Base-by-base conservation (phyloP, 1,140 invertebrate species). In the Charaxes varanes region DNA sequence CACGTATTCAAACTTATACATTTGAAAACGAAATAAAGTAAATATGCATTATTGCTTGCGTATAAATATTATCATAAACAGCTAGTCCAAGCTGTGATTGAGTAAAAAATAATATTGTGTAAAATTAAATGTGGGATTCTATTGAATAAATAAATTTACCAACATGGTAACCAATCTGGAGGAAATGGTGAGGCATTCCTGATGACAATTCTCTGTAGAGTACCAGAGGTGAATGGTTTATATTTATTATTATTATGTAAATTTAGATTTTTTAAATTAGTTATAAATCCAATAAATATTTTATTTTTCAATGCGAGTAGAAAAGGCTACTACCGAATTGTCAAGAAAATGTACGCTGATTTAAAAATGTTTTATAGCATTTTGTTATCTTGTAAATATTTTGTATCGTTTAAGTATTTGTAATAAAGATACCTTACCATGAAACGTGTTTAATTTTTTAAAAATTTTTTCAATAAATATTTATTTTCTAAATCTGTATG, bases 351-450 rank as follows among this genome's bases (percentile, higher is more conserved):
- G 24, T 51, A 38, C 35, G 45, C 38, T 24, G 33, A 40, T n/a
- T 37, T 17, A 47, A 28, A 43, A 53, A 42, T 8, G 41, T 55
- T 66, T 66, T 69, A 49, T 74, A 47, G 56, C 53, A 44, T 69
- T 58, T 69, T 72, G 66, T 72, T 72, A 69, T 62, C 28, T 57
- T 77, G 72, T 73, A 73, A 61, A 74, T 68, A 70, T 57, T 64
- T 57, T 64, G 63, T 69, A 63, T 62, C 54, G 22, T 59, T 59
- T 58, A 62, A 67, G 46, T 64, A 65, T 66, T 76, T 71, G 53
- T 66, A 76, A 76, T 72, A 76, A 76, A 70, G 60, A 64, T 69
- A 74, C 55, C 62, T 62, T 68, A 68, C 50, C 47, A 59, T 61
- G 42, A 70, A 57, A 22, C 45, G 44, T 68, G 65, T 69, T 71